Conservation (phyloP, 2,888 invertebrate genomes). For the Zelleria hepariella region DNA sequence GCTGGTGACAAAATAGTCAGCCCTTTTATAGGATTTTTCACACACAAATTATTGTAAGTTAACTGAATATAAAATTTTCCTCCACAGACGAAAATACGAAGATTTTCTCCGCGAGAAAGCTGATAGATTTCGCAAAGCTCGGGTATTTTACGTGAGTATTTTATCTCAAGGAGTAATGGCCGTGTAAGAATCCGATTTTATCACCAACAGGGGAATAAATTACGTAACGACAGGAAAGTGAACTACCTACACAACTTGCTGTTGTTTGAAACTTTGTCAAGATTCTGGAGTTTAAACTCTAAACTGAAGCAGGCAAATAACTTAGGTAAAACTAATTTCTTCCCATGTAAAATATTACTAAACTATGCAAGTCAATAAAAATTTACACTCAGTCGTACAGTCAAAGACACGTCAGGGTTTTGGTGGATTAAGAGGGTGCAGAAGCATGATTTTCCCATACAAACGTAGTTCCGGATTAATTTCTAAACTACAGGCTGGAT, state of each 20-base stretch:
- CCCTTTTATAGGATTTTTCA: not conserved
- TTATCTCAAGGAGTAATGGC: no score
- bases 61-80: not conserved
- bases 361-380: not conserved
- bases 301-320: no score
- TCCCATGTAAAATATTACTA: not conserved
- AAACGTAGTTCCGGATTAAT: no score
- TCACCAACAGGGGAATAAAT: no score
- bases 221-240: no score
- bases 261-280: no score
- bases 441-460: no score
- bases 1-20: not conserved
- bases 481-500: no score
- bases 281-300: no score
- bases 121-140: slow-evolving; percentile 36
- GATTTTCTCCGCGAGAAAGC: slow-evolving; percentile 38
- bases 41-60: not conserved
- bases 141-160: slow-evolving; percentile 40
- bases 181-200: no score
- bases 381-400: not conserved
- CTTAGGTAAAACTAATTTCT: not conserved
- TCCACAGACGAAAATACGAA: slow-evolving; percentile 42
- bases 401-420: not conserved
- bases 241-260: not conserved
- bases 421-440: no score